These are phyloP conservation scores for Drosophila crucigera DNA, from an alignment of 2,888 invertebrate species.

Conservation along the genomic window DNA sequence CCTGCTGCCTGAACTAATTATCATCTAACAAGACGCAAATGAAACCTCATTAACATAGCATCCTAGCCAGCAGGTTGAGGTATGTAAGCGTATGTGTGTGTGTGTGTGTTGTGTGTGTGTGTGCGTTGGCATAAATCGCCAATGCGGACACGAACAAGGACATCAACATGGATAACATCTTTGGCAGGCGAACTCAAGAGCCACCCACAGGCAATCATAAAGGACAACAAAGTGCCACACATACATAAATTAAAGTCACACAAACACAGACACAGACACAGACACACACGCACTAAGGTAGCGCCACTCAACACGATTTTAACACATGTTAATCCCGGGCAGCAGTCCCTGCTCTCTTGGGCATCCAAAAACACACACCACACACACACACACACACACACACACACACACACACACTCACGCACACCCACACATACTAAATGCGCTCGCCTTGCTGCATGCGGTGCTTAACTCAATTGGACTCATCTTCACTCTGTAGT, in stretches of 20 bases:
- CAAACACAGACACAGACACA: conserved; percentile 40
- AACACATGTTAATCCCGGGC: conserved; percentile 77
- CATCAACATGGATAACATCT: conserved; percentile 56
- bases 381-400: not conserved
- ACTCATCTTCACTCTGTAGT: conserved; percentile 58
- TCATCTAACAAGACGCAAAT: conserved; percentile 57
- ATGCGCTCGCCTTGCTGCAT: conserved; percentile 43
- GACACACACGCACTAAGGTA: conserved; percentile 16
- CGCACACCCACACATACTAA: conserved; percentile 35
- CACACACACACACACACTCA: conserved; percentile 6
- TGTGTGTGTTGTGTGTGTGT: conserved; percentile 25
- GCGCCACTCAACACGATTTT: conserved; percentile 73
- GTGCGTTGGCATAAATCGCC: conserved; percentile 56
- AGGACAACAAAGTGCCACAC: conserved; percentile 78
- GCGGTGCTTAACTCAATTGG: conserved; percentile 74
- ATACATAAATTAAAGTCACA: conserved; percentile 73
- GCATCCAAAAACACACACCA: not conserved
- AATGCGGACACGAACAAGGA: conserved; percentile 47
- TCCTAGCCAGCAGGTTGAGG: conserved; percentile 22
- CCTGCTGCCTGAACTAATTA: conserved; percentile 70
- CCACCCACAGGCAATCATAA: conserved; percentile 66
- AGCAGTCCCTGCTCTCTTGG: conserved; percentile 11
- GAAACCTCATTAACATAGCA: conserved; percentile 76
- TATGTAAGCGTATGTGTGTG: conserved; percentile 11
- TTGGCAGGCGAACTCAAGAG: conserved; percentile 48